Evolutionary conservation across 2,113 vertebrate genomes (phyloP).

Genomic region (Zosterops borbonicus): DNA sequence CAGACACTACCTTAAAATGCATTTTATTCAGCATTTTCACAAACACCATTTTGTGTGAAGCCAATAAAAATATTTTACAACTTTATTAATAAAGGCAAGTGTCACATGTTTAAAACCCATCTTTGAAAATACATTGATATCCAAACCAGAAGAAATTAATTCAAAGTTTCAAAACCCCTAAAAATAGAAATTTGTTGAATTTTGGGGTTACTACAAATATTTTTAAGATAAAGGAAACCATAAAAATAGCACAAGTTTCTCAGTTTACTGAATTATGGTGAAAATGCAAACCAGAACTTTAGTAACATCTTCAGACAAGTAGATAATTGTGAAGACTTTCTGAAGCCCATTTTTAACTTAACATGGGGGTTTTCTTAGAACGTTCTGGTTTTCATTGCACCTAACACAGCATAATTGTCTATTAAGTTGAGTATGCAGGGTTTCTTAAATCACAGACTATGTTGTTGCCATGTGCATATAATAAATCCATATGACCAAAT

Average conservation of each 20-base stretch:
- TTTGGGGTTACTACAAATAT: not conserved
- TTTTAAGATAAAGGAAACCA: not conserved
- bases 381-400: not conserved
- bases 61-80: not conserved
- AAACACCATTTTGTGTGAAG: not conserved
- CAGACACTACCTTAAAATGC: not conserved
- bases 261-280: not conserved
- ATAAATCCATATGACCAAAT: not conserved
- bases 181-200: not conserved
- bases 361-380: slow-evolving; percentile 28
- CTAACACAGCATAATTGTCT: slow-evolving; percentile 46
- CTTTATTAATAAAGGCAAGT: not conserved
- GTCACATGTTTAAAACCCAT: not conserved
- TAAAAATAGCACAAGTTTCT: not conserved
- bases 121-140: not conserved
- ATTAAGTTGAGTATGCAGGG: slow-evolving; percentile 36
- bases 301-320: not conserved
- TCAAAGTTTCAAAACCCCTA: accelerated
- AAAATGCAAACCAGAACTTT: not conserved
- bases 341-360: slow-evolving; percentile 11
- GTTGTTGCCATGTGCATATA: not conserved
- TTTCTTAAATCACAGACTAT: slow-evolving; percentile 53
- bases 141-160: not conserved
- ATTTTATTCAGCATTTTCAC: not conserved
- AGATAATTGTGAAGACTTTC: not conserved